Evolutionary conservation across 2,113 vertebrate genomes (phyloP), one percentile per base, ranked within the genome.

Genomic region (Gracilinanus agilis): DNA sequence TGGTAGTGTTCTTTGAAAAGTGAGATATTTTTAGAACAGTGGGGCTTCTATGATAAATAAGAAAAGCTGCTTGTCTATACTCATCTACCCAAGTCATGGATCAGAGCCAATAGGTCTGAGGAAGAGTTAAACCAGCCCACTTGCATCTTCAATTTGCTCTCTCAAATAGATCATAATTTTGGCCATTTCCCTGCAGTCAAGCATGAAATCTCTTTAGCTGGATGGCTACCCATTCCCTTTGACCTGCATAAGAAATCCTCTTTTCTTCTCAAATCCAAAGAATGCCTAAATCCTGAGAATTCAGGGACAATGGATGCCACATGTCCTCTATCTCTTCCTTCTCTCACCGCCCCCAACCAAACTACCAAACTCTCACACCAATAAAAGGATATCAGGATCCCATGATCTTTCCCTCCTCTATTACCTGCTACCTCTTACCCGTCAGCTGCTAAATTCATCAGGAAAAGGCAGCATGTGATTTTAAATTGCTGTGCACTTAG

Each of bases 171-270:
- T 94, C 55, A 98, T 96, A 96, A 97, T 97, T 96, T 96, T 96
- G 97, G 91, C 96, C 94, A 95, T 97, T 96, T 97, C 97, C 95
- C 91, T 97, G 95, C 93, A 98, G 96, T 55, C 94, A 98, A 98
- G 96, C 97, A 96, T 98, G 97, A 98, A 98, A 98, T 98, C 94
- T 53, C 24, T 97, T 98, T 97, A 98, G 98, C 97, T 95, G 95
- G 96, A 97, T 95, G 24, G 34, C 95, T 98, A 98, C 95, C 95
- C 91, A 92, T 98, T 98, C 97, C 95, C 95, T 94, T 90, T 93
- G 95, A 92, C 91, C 93, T 97, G 94, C 96, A 96, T 93, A 98
- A 96, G 93, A 98, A 93, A 95, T 97, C 97, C 95, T 97, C 97
- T 97, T 25, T 97, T 96, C 92, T 94, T 93, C 92, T 49, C 95